Base-by-base conservation (phyloP, 2,797 vertebrate species). In the Pristis pectinata region DNA sequence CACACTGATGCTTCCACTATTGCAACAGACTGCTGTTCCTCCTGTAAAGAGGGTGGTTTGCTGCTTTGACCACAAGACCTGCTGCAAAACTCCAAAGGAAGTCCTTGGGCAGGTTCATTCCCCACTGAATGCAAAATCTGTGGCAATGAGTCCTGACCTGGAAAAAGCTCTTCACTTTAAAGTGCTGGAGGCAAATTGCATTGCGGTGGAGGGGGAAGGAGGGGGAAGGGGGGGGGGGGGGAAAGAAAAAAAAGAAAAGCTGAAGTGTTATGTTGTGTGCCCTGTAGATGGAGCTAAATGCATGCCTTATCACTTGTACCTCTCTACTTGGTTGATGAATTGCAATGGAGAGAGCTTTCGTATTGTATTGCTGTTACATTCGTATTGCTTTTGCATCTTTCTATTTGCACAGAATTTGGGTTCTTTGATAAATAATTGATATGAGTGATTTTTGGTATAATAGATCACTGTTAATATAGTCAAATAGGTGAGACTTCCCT, bases 231-330 rank as follows among this genome's bases (percentile, higher is more conserved):
- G 64, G 0, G 64, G 67, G 11, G 22, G 19, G 61, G 61, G 64
- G 61, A 64, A 64, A 24, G 19, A 24, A 72, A 72, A 72, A 70
- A 72, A 22, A 56, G 30, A 59, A 87, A 61, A 17, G 6, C 24
- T 61, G 34, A 72, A 93, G 49, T 70, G 10, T 70, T 93, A 37
- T 89, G 8, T 64, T 72, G 10, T 93, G 8, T 70, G 91, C 41
- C 67, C 91, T 72, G 37, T 49, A 93, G 61, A 49, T 70, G 91
- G 91, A 93, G 67, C 91, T 67, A 93, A 72, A 93, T 70, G 89
- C 89, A 10, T 41, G 8, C 70, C 64, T 64, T 41, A 11, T 70
- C 17, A 8, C 64, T 93, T 67, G 3, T 22, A 70, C 59, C 22
- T 11, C 93, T 70, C 19, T 7, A 22, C 9, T 92, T 37, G 0